phyloP scores from a whole-genome alignment of 1,140 invertebrate species.

The Drosophila funebris region DNA sequence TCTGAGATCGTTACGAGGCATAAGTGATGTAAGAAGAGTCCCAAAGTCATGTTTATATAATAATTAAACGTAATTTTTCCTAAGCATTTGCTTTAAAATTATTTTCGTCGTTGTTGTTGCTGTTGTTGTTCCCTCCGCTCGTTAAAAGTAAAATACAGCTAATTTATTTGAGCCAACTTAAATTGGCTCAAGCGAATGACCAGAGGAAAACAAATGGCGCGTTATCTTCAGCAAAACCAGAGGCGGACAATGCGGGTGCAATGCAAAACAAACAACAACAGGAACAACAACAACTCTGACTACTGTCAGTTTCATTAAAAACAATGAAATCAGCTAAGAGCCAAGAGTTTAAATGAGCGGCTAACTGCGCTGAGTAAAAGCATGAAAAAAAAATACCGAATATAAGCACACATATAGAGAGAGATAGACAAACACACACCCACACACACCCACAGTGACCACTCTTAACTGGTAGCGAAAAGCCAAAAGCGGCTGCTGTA shows the following conservation, averaged over 20 bases:
- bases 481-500: slow-evolving; percentile 59
- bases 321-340: slow-evolving; percentile 81
- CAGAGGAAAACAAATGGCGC: slow-evolving; percentile 76
- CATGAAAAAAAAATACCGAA: slow-evolving; percentile 16
- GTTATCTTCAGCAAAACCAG: slow-evolving; percentile 68
- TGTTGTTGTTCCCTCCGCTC: slow-evolving; percentile 36
- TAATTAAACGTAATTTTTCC: slow-evolving; percentile 64
- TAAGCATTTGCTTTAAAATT: slow-evolving; percentile 49
- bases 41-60: slow-evolving; percentile 44
- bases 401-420: slow-evolving; percentile 6
- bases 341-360: slow-evolving; percentile 78
- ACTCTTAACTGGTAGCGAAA: slow-evolving; percentile 51
- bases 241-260: slow-evolving; percentile 65
- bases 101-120: background rate
- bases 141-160: slow-evolving; percentile 70
- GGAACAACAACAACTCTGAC: slow-evolving; percentile 31
- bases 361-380: slow-evolving; percentile 64
- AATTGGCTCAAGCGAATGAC: slow-evolving; percentile 79
- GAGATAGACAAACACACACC: background rate
- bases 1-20: slow-evolving; percentile 7
- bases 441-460: slow-evolving; percentile 24
- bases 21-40: background rate
- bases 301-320: slow-evolving; percentile 79
- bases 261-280: slow-evolving; percentile 53
- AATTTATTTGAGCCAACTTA: slow-evolving; percentile 80